Evolutionary conservation across 1,140 invertebrate genomes (phyloP).

Genomic region (Hesperophylax magnus): DNA sequence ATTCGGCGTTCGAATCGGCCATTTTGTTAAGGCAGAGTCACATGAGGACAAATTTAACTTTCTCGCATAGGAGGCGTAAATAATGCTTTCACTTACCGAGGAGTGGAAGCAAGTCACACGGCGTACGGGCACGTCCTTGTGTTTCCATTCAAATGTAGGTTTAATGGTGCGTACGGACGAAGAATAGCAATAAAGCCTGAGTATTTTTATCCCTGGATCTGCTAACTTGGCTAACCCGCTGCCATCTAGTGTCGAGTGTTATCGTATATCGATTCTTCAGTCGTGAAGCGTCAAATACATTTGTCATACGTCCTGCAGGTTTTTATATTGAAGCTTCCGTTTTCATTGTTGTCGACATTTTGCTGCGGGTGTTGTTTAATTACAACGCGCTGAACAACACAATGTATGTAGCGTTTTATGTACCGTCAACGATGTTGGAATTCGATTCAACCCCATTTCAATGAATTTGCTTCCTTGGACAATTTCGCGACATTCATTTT

Average conservation of each 20-base stretch:
- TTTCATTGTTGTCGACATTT: slow-evolving; percentile 15
- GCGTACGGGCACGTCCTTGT: slow-evolving; percentile 29
- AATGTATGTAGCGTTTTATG: not conserved
- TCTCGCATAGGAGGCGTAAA: slow-evolving; percentile 31
- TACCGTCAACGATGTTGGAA: no score
- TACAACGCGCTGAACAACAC: not conserved
- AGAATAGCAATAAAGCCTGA: slow-evolving; percentile 33
- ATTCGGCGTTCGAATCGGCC: slow-evolving; percentile 14
- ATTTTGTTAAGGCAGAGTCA: slow-evolving; percentile 5
- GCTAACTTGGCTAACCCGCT: not conserved
- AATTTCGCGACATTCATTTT: no score
- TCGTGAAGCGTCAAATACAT: not conserved
- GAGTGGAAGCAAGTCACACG: not conserved
- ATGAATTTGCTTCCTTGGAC: no score
- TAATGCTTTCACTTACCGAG: slow-evolving; percentile 31
- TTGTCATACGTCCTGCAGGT: not conserved
- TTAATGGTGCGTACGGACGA: slow-evolving; percentile 33
- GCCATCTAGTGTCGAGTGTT: slow-evolving; percentile 4
- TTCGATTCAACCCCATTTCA: no score
- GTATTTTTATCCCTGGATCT: slow-evolving; percentile 26
- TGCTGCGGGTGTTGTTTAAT: not conserved
- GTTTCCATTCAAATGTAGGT: slow-evolving; percentile 44
- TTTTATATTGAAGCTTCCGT: slow-evolving; percentile 1
- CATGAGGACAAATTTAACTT: slow-evolving; percentile 14
- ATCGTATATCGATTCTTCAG: slow-evolving; percentile 13